Evolutionary conservation across 2,888 invertebrate species (phyloP), one percentile per base, ranked within the genome.

Genomic region (Artemia sp.): DNA sequence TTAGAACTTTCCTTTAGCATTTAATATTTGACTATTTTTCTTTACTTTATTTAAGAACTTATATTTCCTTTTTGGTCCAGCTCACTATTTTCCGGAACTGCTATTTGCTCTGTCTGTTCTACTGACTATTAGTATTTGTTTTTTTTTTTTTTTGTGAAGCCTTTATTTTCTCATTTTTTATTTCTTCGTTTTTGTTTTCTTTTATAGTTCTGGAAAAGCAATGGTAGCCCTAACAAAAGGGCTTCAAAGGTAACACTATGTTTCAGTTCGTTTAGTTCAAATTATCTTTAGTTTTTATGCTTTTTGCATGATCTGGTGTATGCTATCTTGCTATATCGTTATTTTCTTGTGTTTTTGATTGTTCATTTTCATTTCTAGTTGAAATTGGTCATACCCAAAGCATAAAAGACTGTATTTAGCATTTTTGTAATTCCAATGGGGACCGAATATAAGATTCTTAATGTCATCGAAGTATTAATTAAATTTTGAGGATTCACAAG

Each of bases 211-310:
- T 82, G 88, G 88, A 81, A 89, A 89, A 83, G 86, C 87, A 78
- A 84, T 88, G 81, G 85, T 89, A 80, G 87, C 88, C 81, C 87
- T 88, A 83, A 88, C 88, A 84, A 89, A 88, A 83, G 88, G 88
- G 80, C 85, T 88, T 78, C 88, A 87, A 82, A 85, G 88, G 84
- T 85, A 83, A 84, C 84, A 84, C 83, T 81, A 69, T 24, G 24
- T 58, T 58, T 58, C 38, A 58, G 64, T 58, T 53, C 14, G 58
- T 53, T 58, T 58, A 58, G 24, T 58, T 58, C 24, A 58, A 19
- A 19, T 58, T 58, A 58, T 6, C 38, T 38, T 38, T 38, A 38
- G 38, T 19, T 58, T 58, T 58, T 8, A 19, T 19, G 64, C 64
- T 58, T 58, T 19, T 19, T 24, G 64, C 64, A 58, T 24, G 64